Percentiles rank a stretch among this genome's conserved stretches.
Evolutionary conservation across 2,888 invertebrate genomes (phyloP).

Genomic region (Lycocerus yunnanus): DNA sequence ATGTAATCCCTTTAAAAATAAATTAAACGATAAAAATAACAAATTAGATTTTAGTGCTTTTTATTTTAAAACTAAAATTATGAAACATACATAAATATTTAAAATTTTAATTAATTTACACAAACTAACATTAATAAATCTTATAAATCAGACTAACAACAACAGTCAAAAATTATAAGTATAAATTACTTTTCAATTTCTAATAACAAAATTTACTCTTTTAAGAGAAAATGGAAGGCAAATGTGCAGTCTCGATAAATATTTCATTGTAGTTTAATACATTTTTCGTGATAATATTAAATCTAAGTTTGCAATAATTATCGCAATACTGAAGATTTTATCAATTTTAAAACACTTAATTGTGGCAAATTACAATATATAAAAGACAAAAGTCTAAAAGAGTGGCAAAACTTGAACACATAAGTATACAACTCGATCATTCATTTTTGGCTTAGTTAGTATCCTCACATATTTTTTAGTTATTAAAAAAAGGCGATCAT

Average conservation of each 20-base stretch:
- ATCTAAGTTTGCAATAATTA: not conserved
- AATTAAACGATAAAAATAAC: too few species aligned
- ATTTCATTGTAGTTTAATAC: slow-evolving; percentile 14
- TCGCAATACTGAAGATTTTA: not conserved
- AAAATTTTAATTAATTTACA: not conserved
- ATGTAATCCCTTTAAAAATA: too few species aligned
- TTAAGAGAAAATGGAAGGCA: slow-evolving; percentile 50
- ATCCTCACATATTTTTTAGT: not conserved
- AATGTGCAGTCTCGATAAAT: slow-evolving; percentile 50
- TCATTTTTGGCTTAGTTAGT: not conserved
- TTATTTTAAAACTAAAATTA: not conserved
- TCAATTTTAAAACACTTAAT: not conserved
- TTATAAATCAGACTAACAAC: slow-evolving; percentile 13
- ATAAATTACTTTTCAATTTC: not conserved
- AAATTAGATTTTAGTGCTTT: not conserved
- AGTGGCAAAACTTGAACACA: not conserved
- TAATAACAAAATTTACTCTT: slow-evolving; percentile 30
- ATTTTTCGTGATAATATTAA: not conserved
- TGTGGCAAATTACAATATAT: not conserved
- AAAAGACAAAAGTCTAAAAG: not conserved
- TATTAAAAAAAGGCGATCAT: not conserved
- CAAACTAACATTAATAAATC: slow-evolving; percentile 19
- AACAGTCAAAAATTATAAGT: slow-evolving; percentile 20
- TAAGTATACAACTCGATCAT: not conserved
- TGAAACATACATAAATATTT: not conserved